Evolutionary conservation across 2,113 vertebrate species (phyloP), one percentile per base, ranked within the genome.

Genomic region (Montifringilla adamsi): DNA sequence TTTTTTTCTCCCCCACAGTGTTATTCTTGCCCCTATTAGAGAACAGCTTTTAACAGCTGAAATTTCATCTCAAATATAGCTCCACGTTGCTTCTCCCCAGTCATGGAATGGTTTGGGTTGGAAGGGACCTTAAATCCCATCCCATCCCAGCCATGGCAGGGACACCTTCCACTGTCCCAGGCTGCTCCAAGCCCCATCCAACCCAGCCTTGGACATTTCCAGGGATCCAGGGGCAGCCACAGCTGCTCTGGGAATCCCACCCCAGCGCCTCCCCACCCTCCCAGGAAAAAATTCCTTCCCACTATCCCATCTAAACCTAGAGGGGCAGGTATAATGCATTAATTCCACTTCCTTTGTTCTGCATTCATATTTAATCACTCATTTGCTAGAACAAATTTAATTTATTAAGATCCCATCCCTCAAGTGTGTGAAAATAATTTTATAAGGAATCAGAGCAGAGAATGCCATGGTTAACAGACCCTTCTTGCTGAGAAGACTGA

Each of bases 131-230:
- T 53, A 39, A 60, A 60, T 2, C 16, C 8, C 37, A 67, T 1
- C 52, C 26, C 27, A 60, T 8, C 30, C 30, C 43, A 30, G 35
- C 24, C 37, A 24, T 15, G 39, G 31, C 46, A 62, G 39, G 64
- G 47, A 62, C n/a, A 44, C 10, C n/a, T 47, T 0, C 41, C 52
- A 20, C 52, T 7, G 0, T 4, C 22, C 68, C 76, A 73, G 67
- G 14, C 0, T 33, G 49, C 41, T 49, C 67, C 66, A 21, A 13
- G 12, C 11, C 31, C 58, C 3, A 3, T 17, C 10, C 24, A 60
- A 4, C 58, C 35, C 1, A 0, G 60, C 52, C 37, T n/a, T 1
- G 69, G 60, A 0, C 52, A 74, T 3, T 58, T 0, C 46, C 78
- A 82, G 69, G 77, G 39, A 67, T n/a, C 41, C 74, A 79, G 52